Conservation (phyloP, 2,113 vertebrate species). For the Erinaceus europaeus region DNA sequence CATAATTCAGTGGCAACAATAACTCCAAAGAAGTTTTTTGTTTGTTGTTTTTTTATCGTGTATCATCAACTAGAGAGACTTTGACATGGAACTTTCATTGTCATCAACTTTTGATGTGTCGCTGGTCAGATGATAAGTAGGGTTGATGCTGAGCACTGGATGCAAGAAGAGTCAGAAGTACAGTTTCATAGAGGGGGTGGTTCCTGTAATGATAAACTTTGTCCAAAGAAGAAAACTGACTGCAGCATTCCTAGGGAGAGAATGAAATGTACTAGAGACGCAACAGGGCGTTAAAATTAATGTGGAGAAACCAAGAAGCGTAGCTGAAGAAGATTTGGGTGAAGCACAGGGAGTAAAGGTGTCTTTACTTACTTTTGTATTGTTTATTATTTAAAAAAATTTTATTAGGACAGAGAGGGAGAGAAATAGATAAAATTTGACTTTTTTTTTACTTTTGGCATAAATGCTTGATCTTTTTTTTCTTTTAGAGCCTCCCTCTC, state of each 20-base stretch:
- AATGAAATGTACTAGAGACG: rapidly evolving
- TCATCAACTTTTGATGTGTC: rapidly evolving
- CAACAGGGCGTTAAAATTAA: not conserved
- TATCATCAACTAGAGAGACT: rapidly evolving
- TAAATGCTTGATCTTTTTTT: not conserved
- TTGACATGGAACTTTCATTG: rapidly evolving
- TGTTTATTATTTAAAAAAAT: too few species aligned
- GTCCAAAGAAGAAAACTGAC: not conserved
- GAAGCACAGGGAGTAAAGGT: too few species aligned
- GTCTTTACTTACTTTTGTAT: too few species aligned
- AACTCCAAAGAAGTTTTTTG: too few species aligned
- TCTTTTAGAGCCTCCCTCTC: not conserved
- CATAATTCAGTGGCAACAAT: not conserved
- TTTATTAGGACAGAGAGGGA: too few species aligned
- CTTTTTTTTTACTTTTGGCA: not conserved
- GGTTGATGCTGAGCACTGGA: too few species aligned
- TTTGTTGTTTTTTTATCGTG: not conserved
- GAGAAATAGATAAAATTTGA: too few species aligned
- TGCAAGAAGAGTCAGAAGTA: too few species aligned
- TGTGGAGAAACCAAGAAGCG: rapidly evolving
- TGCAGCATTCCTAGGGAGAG: not conserved
- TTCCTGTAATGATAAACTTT: not conserved
- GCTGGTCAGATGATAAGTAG: not conserved
- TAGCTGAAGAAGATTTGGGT: not conserved
- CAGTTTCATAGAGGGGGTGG: too few species aligned